Evolutionary conservation across 2,113 vertebrate genomes (phyloP).

Genomic region (Macrotus californicus): DNA sequence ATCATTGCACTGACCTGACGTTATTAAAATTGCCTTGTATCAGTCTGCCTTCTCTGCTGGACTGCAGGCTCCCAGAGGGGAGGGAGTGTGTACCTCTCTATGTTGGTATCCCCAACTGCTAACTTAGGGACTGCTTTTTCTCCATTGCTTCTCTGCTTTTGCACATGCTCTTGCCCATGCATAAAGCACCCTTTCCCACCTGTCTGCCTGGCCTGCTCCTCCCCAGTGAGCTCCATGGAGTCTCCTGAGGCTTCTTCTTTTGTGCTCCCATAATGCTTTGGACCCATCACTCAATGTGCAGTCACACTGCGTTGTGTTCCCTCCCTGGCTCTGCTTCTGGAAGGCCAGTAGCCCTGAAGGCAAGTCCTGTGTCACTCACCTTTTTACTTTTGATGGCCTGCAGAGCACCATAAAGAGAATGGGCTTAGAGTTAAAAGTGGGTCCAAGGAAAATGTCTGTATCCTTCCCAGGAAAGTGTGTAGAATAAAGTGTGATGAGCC

Average conservation of each 20-base stretch:
- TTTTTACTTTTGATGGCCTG: neutral
- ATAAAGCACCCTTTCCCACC: neutral
- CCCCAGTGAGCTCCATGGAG: neutral
- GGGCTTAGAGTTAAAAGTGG: neutral
- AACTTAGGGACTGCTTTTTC: neutral
- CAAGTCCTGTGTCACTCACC: neutral
- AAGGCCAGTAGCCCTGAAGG: neutral
- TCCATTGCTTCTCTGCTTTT: neutral
- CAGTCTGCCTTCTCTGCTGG: neutral
- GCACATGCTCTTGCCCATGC: fast-evolving
- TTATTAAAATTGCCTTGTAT: neutral
- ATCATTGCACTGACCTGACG: neutral
- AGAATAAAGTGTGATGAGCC: neutral
- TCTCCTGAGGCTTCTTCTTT: neutral
- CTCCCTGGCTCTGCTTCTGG: neutral
- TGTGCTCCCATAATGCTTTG: neutral
- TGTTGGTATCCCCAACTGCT: neutral
- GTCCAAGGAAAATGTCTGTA: neutral
- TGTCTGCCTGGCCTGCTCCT: neutral
- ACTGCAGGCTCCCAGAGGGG: neutral
- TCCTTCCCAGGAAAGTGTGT: neutral
- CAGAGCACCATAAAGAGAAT: neutral
- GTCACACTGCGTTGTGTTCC: neutral
- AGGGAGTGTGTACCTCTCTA: neutral
- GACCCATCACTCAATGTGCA: neutral